Evolutionary conservation across 2,888 invertebrate genomes (phyloP).

Genomic region (Caenorhabditis drosophilae): DNA sequence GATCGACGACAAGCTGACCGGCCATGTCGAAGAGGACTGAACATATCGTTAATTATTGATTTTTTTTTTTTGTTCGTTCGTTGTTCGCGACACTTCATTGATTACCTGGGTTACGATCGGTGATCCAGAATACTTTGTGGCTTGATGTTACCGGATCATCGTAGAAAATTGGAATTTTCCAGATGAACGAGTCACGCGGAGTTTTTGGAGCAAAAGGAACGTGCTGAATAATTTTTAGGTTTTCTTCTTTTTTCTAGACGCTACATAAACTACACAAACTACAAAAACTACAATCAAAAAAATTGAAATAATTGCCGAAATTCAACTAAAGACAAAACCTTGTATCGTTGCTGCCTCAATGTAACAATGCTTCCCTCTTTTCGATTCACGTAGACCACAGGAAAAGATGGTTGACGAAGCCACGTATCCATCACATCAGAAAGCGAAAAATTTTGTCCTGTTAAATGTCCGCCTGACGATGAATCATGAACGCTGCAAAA

Average conservation of each 20-base stretch:
- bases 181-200: slow-evolving; percentile 22
- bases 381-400: slow-evolving; percentile 46
- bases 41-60: too few relatives aligned
- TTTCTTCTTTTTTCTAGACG: neutral
- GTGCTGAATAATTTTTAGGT: slow-evolving; percentile 14
- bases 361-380: slow-evolving; percentile 29
- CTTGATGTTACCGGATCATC: slow-evolving; percentile 37
- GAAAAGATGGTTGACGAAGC: slow-evolving; percentile 55
- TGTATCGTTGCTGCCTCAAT: slow-evolving; percentile 27
- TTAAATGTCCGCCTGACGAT: slow-evolving; percentile 43
- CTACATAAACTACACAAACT: neutral
- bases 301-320: too few relatives aligned
- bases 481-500: slow-evolving; percentile 48
- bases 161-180: slow-evolving; percentile 58
- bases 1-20: slow-evolving; percentile 40
- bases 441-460: slow-evolving; percentile 47
- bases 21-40: slow-evolving; percentile 39
- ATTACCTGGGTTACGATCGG: too few relatives aligned
- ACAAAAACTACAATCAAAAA: too few relatives aligned
- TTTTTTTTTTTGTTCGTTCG: too few relatives aligned
- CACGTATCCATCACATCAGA: slow-evolving; percentile 54
- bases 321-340: too few relatives aligned
- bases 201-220: slow-evolving; percentile 2
- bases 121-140: slow-evolving; percentile 42
- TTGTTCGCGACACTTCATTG: too few relatives aligned